Conservation (phyloP, 2,888 invertebrate species). For the Fragum sueziense region DNA sequence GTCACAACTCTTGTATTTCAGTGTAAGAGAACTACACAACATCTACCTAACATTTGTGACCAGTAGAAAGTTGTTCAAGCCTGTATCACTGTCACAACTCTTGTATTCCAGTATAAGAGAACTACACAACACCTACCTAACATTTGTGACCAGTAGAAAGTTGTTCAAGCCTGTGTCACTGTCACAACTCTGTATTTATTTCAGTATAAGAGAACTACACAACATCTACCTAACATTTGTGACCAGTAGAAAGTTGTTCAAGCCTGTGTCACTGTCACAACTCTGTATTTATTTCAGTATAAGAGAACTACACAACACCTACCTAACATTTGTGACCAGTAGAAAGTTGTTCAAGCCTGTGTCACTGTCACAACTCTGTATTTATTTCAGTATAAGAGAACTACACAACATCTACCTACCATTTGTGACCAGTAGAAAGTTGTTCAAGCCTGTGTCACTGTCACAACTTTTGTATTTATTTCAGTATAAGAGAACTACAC, state of each 20-base stretch:
- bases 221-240: not conserved
- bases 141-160: not conserved
- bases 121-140: not conserved
- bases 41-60: too few relatives aligned
- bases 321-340: not conserved
- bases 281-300: not conserved
- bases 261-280: not conserved
- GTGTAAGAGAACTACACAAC: too few relatives aligned
- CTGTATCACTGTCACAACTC: too few relatives aligned
- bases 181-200: too few relatives aligned
- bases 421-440: constrained; percentile 5
- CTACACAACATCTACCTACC: too few relatives aligned
- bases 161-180: not conserved
- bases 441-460: not conserved
- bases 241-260: too few relatives aligned
- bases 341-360: not conserved
- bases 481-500: not conserved
- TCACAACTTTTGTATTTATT: not conserved
- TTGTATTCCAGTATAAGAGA: too few relatives aligned
- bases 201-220: not conserved
- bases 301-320: not conserved
- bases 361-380: not conserved
- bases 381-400: too few relatives aligned
- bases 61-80: too few relatives aligned
- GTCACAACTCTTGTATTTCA: too few relatives aligned